Evolutionary conservation across 1,140 invertebrate species (phyloP), one percentile per base, ranked within the genome.

Genomic region (Drosophila aff.): DNA sequence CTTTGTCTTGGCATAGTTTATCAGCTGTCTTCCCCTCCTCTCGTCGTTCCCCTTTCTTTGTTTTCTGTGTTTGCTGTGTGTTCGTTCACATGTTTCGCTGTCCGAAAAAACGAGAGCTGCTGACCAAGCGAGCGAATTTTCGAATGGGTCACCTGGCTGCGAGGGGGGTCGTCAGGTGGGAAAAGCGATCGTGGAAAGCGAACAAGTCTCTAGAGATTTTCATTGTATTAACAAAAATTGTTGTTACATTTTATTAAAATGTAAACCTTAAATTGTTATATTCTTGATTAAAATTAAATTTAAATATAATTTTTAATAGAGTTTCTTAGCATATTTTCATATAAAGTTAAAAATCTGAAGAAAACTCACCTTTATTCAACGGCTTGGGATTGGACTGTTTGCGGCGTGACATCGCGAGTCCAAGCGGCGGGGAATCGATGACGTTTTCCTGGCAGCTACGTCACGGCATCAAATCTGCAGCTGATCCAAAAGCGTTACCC

Each of bases 361-460:
- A 31, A 23, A 40, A 40, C 73, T 91, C 82, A 94, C 94, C 94
- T 94, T 94, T 94, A 68, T 94, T 92, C 72, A 93, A 92, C 72
- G 94, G 94, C 90, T 94, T 94, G 41, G 94, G 94, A 85, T 94
- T 94, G 81, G 93, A 94, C 81, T 94, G 94, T 92, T 94, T 94
- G 78, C 94, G 92, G 80, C 94, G 93, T 84, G 94, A 94, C 94
- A 94, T 94, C 79, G 76, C 69, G 71, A 63, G 76, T 72, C 80
- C 78, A 87, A 57, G 47, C 85, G 65, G 61, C 64, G 69, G 73
- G 75, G 46, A 46, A 44, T 59, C 31, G 33, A 36, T 44, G 38
- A 44, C 52, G 53, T 49, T 40, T 55, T 38, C 43, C 15, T 50
- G 28, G 63, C 69, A 71, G 67, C 85, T 89, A 87, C 55, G 68